A percentile compares a stretch with the other conserved stretches of the same genome.
These are phyloP conservation scores for Poeciliopsis paucimaculata DNA, from an alignment of 2,797 vertebrate species.

Conservation along the genomic window DNA sequence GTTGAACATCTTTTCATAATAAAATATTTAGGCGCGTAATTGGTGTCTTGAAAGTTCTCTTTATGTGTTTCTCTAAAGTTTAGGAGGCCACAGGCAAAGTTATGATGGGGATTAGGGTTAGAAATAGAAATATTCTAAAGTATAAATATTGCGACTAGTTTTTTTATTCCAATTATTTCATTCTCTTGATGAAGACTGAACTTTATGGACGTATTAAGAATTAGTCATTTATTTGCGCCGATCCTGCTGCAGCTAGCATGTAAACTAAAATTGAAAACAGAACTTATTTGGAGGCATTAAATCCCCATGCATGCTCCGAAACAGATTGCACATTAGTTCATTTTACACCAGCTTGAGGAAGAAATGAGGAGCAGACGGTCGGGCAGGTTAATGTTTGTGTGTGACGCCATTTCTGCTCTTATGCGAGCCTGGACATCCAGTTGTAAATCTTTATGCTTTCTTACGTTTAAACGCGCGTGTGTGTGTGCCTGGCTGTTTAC, in stretches of 20 bases:
- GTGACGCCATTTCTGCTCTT: slow-evolving; percentile 2
- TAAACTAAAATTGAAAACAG: neutral
- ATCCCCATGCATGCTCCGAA: neutral
- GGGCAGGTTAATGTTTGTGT: slow-evolving; percentile 10
- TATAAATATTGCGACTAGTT: neutral
- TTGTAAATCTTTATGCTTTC: slow-evolving; percentile 42
- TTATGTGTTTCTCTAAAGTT: too few species aligned
- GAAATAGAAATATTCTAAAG: too few species aligned
- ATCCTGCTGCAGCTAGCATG: neutral
- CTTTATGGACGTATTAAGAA: neutral
- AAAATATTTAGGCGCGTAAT: too few species aligned
- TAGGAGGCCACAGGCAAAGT: too few species aligned
- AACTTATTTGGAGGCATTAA: neutral
- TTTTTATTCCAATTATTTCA: neutral
- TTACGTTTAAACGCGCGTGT: neutral
- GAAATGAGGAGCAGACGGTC: neutral
- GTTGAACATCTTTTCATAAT: too few species aligned
- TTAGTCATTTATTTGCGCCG: neutral
- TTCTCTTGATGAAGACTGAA: neutral
- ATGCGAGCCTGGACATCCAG: slow-evolving; percentile 31
- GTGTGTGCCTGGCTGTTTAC: slow-evolving; percentile 51
- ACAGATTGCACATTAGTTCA: neutral
- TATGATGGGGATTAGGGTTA: too few species aligned
- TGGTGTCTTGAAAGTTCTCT: too few species aligned
- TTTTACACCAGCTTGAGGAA: slow-evolving; percentile 7